Conservation (phyloP, 2,888 invertebrate genomes). For the Sphaerophoria taeniata region DNA sequence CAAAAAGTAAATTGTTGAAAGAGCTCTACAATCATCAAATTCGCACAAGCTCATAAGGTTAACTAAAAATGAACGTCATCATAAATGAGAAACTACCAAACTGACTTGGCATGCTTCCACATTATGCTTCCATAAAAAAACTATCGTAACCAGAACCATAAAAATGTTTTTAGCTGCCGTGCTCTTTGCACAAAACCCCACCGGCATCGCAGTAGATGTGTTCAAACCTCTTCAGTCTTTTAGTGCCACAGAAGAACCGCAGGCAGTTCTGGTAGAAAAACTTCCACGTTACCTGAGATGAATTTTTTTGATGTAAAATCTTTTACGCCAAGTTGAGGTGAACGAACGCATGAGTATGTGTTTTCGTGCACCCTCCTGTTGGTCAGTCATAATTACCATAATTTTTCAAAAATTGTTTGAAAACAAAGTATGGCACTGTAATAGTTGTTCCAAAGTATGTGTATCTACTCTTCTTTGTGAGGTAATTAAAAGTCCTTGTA, state of each 20-base stretch:
- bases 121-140: not conserved
- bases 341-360: not conserved
- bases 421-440: conserved; percentile 47
- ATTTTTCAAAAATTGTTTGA: conserved; percentile 48
- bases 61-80: conserved; percentile 63
- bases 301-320: not conserved
- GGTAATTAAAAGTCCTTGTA: conserved; percentile 47
- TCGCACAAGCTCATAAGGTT: conserved; percentile 50
- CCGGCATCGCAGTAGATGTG: not conserved
- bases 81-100: conserved; percentile 47
- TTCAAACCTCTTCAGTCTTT: conserved; percentile 24
- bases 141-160: not conserved
- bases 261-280: conserved; percentile 43
- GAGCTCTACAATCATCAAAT: conserved; percentile 32
- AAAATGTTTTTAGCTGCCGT: not conserved
- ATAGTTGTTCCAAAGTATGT: not conserved
- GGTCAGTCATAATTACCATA: conserved; percentile 39
- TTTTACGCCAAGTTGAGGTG: not conserved
- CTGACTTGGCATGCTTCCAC: not conserved
- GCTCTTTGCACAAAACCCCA: not conserved
- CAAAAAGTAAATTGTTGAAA: conserved; percentile 17
- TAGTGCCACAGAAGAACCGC: conserved; percentile 37
- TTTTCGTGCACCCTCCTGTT: not conserved
- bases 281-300: conserved; percentile 47
- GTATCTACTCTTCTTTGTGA: not conserved